Evolutionary conservation across 2,113 vertebrate species (phyloP), one percentile per base, ranked within the genome.

Genomic region (Tachysurus fulvidraco): DNA sequence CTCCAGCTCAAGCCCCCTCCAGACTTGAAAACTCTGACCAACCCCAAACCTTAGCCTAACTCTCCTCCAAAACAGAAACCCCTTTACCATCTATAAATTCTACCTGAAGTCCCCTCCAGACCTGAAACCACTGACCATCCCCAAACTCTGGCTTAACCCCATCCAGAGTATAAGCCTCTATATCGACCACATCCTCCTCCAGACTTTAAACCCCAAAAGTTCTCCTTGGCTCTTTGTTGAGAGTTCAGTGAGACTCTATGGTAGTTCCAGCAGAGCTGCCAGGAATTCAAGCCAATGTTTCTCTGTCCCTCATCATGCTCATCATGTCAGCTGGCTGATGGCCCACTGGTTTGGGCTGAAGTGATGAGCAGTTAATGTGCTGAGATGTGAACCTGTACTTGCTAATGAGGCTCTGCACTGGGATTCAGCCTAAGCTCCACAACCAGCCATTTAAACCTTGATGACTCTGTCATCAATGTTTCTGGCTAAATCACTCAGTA

Each of bases 261-360:
- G n/a, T 25, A 77, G 78, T 7, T 6, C 83, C 74, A 57, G 46
- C 44, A 30, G 30, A 73, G 83, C 89, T 89, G 90, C 89, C 83
- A 88, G 90, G 89, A 86, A 92, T 84, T 6, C 1, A n/a, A 62
- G 91, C 91, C 94, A 93, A 84, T 89, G 88, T 93, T 93, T 94
- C 89, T 89, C 85, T 93, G 91, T 90, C 92, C 91, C 90, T 91
- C 88, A 85, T 92, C 86, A 85, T 88, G 91, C 89, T 90, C 87
- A 88, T 90, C 85, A 65, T 89, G 88, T 90, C 86, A 88, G 90
- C 91, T 94, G 94, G 94, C 93, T 50, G 62, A 54, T 84, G 90
- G 93, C 94, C 94, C 91, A 93, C 91, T 90, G 60, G 88, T 80
- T 71, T 57, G 55, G 41, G 64, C 77, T 52, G 46, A 89, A 69